These are phyloP conservation scores for Spizaetus ornatus DNA, from an alignment of 2,113 vertebrate genomes.

Conservation along the genomic window DNA sequence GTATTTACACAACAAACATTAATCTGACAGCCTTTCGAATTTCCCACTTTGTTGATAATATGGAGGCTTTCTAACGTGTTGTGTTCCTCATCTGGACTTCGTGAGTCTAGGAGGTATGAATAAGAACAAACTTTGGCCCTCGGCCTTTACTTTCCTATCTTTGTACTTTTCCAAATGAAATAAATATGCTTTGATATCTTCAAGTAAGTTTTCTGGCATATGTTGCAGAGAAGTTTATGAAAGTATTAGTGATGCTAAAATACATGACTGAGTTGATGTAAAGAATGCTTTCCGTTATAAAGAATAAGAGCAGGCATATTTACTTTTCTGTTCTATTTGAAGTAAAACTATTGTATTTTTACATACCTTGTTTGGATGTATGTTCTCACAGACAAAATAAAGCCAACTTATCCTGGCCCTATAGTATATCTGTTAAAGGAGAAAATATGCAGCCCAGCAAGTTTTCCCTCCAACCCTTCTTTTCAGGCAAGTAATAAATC, in stretches of 20 bases:
- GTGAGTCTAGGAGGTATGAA: not conserved
- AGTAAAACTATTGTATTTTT: conserved; percentile 11
- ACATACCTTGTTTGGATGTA: not conserved
- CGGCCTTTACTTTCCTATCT: not conserved
- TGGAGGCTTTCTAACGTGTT: not conserved
- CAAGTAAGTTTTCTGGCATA: not conserved
- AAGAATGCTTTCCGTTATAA: not conserved
- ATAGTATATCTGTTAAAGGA: conserved; percentile 36
- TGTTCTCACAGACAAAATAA: conserved; percentile 40
- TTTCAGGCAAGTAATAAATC: conserved; percentile 72
- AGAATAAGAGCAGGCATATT: not conserved
- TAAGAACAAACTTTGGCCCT: not conserved
- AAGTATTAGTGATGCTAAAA: not conserved
- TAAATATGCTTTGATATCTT: not conserved
- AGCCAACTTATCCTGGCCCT: conserved; percentile 15
- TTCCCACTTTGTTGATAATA: not conserved
- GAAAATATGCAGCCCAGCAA: conserved; percentile 68
- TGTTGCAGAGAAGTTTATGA: not conserved
- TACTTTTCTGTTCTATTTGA: not conserved
- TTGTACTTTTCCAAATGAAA: not conserved
- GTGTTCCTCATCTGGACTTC: not conserved
- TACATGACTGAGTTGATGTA: not conserved
- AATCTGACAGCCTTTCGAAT: not conserved
- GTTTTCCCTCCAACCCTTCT: conserved; percentile 54
- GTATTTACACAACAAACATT: not conserved